Evolutionary conservation across 2,888 invertebrate species (phyloP).

Genomic region (Epirrita christyi): DNA sequence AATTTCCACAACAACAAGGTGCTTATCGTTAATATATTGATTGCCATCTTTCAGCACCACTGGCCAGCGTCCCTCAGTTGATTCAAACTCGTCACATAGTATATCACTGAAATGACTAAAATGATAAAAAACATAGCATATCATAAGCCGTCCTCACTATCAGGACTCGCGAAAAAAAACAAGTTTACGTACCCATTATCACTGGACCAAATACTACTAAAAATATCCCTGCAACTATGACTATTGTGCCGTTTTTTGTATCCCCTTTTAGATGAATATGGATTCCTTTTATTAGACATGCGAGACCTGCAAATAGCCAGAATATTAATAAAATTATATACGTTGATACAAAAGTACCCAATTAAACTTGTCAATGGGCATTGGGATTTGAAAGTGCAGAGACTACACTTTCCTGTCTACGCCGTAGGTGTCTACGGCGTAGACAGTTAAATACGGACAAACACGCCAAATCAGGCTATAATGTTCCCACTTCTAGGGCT

Average conservation of each 20-base stretch:
- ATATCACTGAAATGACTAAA: constrained; percentile 10
- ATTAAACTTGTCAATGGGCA: too few species aligned
- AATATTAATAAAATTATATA: too few species aligned
- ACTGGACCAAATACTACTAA: constrained; percentile 32
- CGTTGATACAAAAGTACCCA: too few species aligned
- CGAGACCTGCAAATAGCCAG: background rate
- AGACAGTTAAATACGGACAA: too few species aligned
- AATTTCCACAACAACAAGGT: constrained; percentile 8
- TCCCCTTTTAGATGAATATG: constrained; percentile 4
- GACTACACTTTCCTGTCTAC: too few species aligned
- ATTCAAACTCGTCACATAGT: constrained; percentile 14
- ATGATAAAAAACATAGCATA: background rate
- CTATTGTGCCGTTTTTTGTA: background rate
- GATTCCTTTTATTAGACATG: constrained; percentile 7
- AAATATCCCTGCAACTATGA: constrained; percentile 5
- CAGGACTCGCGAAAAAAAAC: too few species aligned
- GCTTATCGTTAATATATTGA: constrained; percentile 2
- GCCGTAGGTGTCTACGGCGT: too few species aligned
- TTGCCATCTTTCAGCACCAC: constrained; percentile 26
- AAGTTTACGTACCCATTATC: constrained; percentile 21
- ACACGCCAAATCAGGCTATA: too few species aligned
- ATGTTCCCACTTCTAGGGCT: too few species aligned
- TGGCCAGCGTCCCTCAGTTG: constrained; percentile 20
- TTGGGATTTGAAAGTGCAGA: too few species aligned
- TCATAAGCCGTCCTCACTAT: background rate